phyloP scores from a whole-genome alignment of 2,797 vertebrate genomes.

The Potorous gilbertii region DNA sequence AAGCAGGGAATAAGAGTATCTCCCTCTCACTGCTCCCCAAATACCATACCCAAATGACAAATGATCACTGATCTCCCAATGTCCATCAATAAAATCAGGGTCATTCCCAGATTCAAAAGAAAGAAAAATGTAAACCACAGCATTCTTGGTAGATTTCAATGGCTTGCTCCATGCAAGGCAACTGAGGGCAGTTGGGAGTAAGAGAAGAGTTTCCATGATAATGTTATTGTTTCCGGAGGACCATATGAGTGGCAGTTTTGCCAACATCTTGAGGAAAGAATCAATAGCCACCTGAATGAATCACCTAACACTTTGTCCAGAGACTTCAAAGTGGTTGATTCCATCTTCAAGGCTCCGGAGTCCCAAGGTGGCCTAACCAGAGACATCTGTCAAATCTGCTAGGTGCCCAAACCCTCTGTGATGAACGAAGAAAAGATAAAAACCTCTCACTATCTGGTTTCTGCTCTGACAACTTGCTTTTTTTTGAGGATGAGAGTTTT shows the following conservation, averaged over 20 bases:
- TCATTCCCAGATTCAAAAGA: not conserved
- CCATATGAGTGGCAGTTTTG: not conserved
- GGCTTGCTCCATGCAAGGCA: not conserved
- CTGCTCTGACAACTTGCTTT: not conserved
- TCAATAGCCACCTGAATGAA: not conserved
- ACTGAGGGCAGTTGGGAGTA: not conserved
- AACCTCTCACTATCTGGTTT: not conserved
- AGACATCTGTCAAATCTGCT: not conserved
- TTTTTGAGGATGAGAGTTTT: not conserved
- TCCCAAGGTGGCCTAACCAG: not conserved
- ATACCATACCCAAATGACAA: not conserved
- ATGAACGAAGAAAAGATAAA: not conserved
- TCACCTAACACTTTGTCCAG: not conserved
- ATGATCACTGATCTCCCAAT: not conserved
- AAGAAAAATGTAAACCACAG: not conserved
- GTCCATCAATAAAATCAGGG: not conserved
- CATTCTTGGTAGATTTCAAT: not conserved
- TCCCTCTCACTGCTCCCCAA: not conserved
- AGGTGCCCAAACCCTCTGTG: not conserved
- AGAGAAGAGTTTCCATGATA: not conserved
- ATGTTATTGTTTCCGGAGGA: not conserved
- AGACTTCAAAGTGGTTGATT: not conserved
- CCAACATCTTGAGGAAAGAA: not conserved
- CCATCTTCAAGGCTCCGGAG: not conserved
- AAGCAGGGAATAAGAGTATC: not conserved